phyloP scores from a whole-genome alignment of 1,140 invertebrate species.

The Frieseomelitta varia region DNA sequence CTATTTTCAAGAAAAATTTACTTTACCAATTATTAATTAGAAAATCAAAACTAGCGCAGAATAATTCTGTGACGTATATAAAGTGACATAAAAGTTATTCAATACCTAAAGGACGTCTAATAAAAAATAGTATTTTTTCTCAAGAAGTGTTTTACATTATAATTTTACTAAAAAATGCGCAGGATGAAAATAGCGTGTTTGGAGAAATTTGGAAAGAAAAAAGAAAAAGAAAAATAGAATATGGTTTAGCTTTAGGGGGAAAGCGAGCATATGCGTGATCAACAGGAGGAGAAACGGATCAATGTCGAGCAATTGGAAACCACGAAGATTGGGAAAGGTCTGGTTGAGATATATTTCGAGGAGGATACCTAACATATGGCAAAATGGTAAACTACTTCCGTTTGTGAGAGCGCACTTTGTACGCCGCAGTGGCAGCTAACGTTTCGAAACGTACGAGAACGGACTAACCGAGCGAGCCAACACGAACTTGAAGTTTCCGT shows the following conservation, averaged over 20 bases:
- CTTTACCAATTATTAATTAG: too few relatives aligned
- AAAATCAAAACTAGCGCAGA: neutral
- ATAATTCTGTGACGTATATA: neutral
- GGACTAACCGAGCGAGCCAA: neutral
- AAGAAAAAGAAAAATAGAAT: neutral
- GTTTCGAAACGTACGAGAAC: neutral
- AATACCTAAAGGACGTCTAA: neutral
- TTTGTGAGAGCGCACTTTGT: conserved; percentile 53
- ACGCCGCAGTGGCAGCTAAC: conserved; percentile 7
- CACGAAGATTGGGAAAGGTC: conserved; percentile 61
- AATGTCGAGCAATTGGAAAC: conserved; percentile 54
- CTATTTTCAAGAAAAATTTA: neutral
- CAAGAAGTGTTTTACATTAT: neutral
- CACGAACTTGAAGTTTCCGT: conserved; percentile 37
- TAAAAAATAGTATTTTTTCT: neutral
- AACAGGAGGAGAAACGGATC: conserved; percentile 32
- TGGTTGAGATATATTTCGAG: conserved; percentile 57
- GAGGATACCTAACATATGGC: conserved; percentile 63
- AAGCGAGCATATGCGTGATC: conserved; percentile 41
- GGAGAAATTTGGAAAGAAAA: too few relatives aligned
- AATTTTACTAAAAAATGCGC: too few relatives aligned
- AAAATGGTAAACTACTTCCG: conserved; percentile 63
- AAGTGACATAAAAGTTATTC: neutral
- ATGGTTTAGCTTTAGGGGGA: neutral
- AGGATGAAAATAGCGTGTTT: too few relatives aligned